These are phyloP conservation scores for Chondrosia reniformis DNA, from an alignment of 37 sponge, comb jelly and placozoan species.

Conservation along the genomic window DNA sequence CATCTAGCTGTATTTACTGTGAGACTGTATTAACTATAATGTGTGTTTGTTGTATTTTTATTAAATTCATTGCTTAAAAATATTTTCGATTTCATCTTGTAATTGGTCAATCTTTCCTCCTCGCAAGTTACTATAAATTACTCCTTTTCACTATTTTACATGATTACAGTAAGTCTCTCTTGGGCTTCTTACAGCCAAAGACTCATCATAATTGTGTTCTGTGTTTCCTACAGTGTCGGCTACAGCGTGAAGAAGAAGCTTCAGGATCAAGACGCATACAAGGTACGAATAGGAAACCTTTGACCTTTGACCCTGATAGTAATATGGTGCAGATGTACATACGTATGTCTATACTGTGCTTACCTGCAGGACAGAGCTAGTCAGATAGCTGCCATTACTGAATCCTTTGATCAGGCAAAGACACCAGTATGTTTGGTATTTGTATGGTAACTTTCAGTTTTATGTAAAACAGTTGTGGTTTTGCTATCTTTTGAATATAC, in stretches of 20 bases:
- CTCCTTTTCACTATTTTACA: too few species aligned
- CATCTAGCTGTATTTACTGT: neutral
- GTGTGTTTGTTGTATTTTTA: neutral
- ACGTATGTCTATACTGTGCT: neutral
- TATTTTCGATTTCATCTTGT: too few species aligned
- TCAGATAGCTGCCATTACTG: slow-evolving; percentile 94
- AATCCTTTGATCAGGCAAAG: slow-evolving; percentile 93
- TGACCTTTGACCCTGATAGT: neutral
- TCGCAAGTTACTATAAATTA: too few species aligned
- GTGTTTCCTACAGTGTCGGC: slow-evolving; percentile 79
- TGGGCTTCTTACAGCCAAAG: too few species aligned
- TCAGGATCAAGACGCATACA: slow-evolving; percentile 87
- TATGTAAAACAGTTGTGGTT: neutral
- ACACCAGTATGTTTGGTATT: slow-evolving; percentile 86
- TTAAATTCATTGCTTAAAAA: too few species aligned
- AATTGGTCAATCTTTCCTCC: too few species aligned
- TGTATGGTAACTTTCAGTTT: too few species aligned
- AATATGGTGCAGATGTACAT: neutral
- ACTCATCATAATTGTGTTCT: too few species aligned
- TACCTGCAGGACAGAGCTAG: slow-evolving; percentile 84
- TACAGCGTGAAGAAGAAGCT: slow-evolving; percentile 92
- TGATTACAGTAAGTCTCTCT: too few species aligned
- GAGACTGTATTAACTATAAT: neutral
- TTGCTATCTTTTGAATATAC: neutral
- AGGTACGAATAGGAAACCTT: slow-evolving; percentile 54